Base-by-base conservation (phyloP, 2,113 vertebrate genomes). In the Caloenas nicobarica region DNA sequence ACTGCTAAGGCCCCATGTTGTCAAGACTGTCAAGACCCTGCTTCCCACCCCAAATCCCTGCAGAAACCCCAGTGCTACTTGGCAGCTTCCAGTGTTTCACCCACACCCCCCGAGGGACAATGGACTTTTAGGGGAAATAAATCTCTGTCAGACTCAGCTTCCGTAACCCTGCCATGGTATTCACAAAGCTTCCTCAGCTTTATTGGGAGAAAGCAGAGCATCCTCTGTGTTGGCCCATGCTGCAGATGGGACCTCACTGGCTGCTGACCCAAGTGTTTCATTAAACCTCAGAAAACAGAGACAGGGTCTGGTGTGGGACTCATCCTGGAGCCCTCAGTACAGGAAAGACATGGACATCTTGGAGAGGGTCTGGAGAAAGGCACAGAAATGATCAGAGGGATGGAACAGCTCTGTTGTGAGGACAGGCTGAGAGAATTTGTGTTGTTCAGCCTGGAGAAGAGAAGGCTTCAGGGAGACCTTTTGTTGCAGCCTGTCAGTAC, bases 181-280 rank as follows among this genome's bases (percentile, higher is more conserved):
- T 76, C 48, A 25, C 3, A 1, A 31, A 51, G 33, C 44, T 92
- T 71, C 48, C 58, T 61, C n/a, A 61, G 66, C 53, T 88, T 60
- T 68, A 26, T 48, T 31, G 33, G 60, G 69, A 84, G 65, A 28
- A 86, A 40, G 16, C 40, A 26, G 36, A 5, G 3, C 40, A 21
- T 15, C 57, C 48, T 79, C 46, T 36, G 38, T 1, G 3, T 11
- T 65, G 64, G 31, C 26, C 42, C 53, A 34, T 21, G 25, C 68
- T 51, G 51, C 36, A 85, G 51, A 28, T 1, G 16, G 44, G 34
- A 64, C 33, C 50, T 60, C 0, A 0, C 19, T 57, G 53, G 48
- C 28, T 34, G 36, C 60, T 6, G 10, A 62, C 74, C 42, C 42
- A 44, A 8, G 42, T 44, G 42, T 44, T 44, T 44, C 42, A 44